A percentile compares a stretch with the other conserved stretches of the same genome.
Conservation (phyloP, 2,888 invertebrate species). For the Melanophora roralis region DNA sequence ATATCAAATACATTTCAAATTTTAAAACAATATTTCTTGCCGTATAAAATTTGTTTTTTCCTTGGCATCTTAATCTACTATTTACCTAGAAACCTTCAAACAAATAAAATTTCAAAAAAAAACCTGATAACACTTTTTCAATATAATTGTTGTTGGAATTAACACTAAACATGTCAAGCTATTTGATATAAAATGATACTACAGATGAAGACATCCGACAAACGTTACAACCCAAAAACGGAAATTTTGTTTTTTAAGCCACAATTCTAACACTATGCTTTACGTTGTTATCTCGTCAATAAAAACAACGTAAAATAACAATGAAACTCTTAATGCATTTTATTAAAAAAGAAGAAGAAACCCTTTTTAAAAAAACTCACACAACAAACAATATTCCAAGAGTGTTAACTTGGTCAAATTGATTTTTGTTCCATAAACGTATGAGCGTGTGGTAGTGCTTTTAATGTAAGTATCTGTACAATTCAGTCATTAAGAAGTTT, state of each 20-base stretch:
- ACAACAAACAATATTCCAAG: slow-evolving; percentile 32
- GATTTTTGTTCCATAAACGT: neutral
- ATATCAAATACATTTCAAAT: no score
- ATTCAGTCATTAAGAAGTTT: slow-evolving; percentile 8
- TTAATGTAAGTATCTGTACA: neutral
- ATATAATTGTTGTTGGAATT: neutral
- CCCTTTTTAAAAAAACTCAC: neutral
- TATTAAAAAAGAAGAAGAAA: slow-evolving; percentile 33
- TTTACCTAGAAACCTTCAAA: slow-evolving; percentile 8
- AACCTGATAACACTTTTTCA: slow-evolving; percentile 18
- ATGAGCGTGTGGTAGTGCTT: neutral
- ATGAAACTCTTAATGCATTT: slow-evolving; percentile 52
- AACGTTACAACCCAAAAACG: neutral
- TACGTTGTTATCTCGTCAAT: slow-evolving; percentile 36
- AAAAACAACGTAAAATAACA: slow-evolving; percentile 32
- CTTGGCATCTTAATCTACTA: no score
- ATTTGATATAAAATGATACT: slow-evolving; percentile 24
- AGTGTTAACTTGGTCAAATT: slow-evolving; percentile 56
- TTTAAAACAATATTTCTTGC: no score
- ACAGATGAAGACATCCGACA: slow-evolving; percentile 44
- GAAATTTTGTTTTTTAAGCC: slow-evolving; percentile 35
- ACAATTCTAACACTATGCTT: slow-evolving; percentile 25
- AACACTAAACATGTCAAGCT: slow-evolving; percentile 46
- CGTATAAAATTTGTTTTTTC: no score
- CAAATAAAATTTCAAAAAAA: neutral